These are phyloP conservation scores for Solenodon paradoxus DNA, from an alignment of 2,113 vertebrate genomes.

Conservation along the genomic window DNA sequence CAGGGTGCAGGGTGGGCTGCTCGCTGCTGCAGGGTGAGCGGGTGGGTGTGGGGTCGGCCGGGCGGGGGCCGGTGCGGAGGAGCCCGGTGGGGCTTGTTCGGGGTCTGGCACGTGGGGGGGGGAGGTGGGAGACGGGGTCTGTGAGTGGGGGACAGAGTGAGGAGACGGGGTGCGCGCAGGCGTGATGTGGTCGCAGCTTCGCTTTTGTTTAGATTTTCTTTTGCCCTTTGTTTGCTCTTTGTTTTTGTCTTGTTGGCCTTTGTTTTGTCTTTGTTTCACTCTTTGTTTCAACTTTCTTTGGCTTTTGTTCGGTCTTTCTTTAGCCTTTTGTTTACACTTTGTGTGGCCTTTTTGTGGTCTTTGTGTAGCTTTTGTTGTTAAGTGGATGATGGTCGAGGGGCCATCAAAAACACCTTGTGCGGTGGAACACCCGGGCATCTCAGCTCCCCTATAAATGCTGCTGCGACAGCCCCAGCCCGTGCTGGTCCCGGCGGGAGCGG, in stretches of 20 bases:
- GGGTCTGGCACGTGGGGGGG: neutral
- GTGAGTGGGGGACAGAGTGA: neutral
- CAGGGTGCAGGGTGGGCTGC: neutral
- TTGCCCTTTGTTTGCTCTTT: slow-evolving; percentile 68
- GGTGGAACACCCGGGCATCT: slow-evolving; percentile 41
- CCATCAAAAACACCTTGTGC: slow-evolving; percentile 71
- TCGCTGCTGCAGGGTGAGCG: neutral
- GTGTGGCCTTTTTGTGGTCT: slow-evolving; percentile 68
- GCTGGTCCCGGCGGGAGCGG: too few relatives aligned
- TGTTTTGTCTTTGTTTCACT: slow-evolving; percentile 70
- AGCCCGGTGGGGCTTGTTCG: neutral
- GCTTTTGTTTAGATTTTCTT: slow-evolving; percentile 74
- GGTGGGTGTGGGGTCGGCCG: neutral
- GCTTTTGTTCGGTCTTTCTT: slow-evolving; percentile 74
- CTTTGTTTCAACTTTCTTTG: slow-evolving; percentile 75
- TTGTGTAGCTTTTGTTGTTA: slow-evolving; percentile 76
- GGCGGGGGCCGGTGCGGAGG: neutral
- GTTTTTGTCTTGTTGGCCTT: slow-evolving; percentile 56
- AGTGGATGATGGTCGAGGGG: slow-evolving; percentile 62
- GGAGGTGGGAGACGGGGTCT: neutral
- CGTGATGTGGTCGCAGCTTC: neutral
- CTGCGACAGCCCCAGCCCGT: neutral
- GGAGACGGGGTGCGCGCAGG: neutral
- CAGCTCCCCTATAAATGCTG: slow-evolving; percentile 71
- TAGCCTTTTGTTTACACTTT: slow-evolving; percentile 70